Conservation (phyloP, 2,888 invertebrate genomes). For the Aelia acuminata region DNA sequence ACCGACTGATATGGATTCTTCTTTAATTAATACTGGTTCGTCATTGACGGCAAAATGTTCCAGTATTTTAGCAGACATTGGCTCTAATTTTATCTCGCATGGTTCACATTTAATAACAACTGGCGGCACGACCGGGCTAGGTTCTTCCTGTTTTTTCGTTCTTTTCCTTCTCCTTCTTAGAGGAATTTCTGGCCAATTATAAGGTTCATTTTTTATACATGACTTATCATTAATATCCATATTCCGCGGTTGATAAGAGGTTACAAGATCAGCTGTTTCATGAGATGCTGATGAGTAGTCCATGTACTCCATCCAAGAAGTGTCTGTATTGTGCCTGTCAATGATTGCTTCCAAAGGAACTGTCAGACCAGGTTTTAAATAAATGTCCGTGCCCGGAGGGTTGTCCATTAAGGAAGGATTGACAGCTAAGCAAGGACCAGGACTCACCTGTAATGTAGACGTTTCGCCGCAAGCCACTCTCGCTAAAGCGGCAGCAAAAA, state of each 20-base stretch:
- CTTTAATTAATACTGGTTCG: background rate
- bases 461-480: constrained; percentile 53
- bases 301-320: constrained; percentile 14
- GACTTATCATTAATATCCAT: constrained; percentile 68
- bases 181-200: constrained; percentile 63
- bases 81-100: constrained; percentile 51
- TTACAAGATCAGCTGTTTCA: constrained; percentile 53
- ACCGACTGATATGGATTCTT: background rate
- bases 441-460: constrained; percentile 57
- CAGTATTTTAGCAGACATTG: constrained; percentile 13
- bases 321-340: background rate
- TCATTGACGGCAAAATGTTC: constrained; percentile 37
- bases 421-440: constrained; percentile 63
- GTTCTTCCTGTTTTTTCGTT: constrained; percentile 63
- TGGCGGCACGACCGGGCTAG: constrained; percentile 63
- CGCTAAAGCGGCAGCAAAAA: constrained; percentile 59
- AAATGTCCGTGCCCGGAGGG: constrained; percentile 35
- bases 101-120: constrained; percentile 50
- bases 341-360: constrained; percentile 40
- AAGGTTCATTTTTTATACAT: constrained; percentile 68
- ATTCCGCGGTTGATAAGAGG: constrained; percentile 64
- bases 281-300: constrained; percentile 67
- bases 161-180: constrained; percentile 78
- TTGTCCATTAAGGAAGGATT: constrained; percentile 65
- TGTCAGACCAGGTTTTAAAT: constrained; percentile 53